Evolutionary conservation across 2,797 vertebrate genomes (phyloP).

Genomic region (Chanos chanos): DNA sequence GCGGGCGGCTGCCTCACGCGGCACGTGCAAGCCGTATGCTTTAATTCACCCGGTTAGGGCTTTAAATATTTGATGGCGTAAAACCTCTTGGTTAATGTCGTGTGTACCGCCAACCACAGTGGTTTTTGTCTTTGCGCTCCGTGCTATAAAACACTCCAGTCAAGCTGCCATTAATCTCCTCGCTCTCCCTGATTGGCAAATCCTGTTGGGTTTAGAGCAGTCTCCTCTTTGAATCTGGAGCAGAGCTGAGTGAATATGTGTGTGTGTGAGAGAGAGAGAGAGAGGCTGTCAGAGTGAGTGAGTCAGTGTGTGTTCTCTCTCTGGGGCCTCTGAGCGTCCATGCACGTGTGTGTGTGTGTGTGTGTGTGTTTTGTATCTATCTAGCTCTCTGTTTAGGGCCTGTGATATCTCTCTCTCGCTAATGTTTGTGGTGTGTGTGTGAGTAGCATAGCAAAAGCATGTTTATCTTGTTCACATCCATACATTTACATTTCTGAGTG

Average conservation of each 20-base stretch:
- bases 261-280: background rate
- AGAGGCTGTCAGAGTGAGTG: constrained; percentile 2
- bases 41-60: constrained; percentile 49
- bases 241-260: constrained; percentile 35
- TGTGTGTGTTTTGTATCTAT: background rate
- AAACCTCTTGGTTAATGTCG: constrained; percentile 24
- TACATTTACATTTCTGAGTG: too few species aligned
- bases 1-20: constrained; percentile 6
- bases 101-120: constrained; percentile 22
- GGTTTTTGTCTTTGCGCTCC: constrained; percentile 7
- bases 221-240: constrained; percentile 47
- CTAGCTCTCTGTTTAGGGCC: constrained; percentile 1
- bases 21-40: constrained; percentile 24
- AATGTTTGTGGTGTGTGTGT: background rate
- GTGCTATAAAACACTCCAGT: constrained; percentile 21
- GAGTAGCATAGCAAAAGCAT: too few species aligned
- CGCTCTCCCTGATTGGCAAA: constrained; percentile 64
- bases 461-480: too few species aligned
- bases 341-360: background rate
- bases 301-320: background rate
- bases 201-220: constrained; percentile 61
- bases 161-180: constrained; percentile 57
- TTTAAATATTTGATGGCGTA: constrained; percentile 57
- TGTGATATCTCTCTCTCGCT: too few species aligned
- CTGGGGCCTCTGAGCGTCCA: background rate